Base-by-base conservation (phyloP, 1,140 invertebrate genomes). In the Pogonognathellus flavescens region DNA sequence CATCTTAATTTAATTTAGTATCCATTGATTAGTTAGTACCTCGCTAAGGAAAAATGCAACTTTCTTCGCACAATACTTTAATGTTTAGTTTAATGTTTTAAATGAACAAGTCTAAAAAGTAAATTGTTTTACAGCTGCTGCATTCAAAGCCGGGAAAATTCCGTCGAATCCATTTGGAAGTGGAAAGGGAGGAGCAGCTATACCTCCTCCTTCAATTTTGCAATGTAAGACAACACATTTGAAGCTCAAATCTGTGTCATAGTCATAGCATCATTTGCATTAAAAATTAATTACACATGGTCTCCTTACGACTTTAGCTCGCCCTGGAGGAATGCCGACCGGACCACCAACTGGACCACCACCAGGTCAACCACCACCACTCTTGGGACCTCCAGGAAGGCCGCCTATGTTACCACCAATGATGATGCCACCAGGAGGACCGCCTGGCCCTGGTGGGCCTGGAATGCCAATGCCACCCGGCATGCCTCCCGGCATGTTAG, bases 71-170 rank as follows among this genome's bases (percentile, higher is more conserved):
- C n/a, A n/a, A n/a, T n/a, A n/a, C n/a, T n/a, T n/a, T n/a, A n/a
- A n/a, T n/a, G n/a, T n/a, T n/a, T 22, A 9, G 7, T 62, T 82
- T 82, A 41, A 18, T 72, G 72, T 66, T 59, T 62, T 82, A 86
- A 49, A 66, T 57, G 49, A 49, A 8, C 13, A 16, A 88, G 14
- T 49, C 83, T 57, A 86, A 59, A 55, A n/a, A 82, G 5, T 31
- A 49, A 83, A 5, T 80, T 31, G 31, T 80, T 82, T 31, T 57
- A 76, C 95, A 88, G 96, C 97, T 49, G 96, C 96, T 72, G 94
- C 94, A 16, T 99, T 97, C 89, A 98, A 98, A 91, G 97, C 97
- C 52, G 97, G 97, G 16, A 98, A 98, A 92, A 97, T 98, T 86
- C 95, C 95, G 13, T 95, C 95, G 80, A 97, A 97, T 93, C 95